Percentiles rank a stretch among this genome's conserved stretches.
Conservation (phyloP, 2,888 invertebrate genomes). For the Schizotus pectinicornis region DNA sequence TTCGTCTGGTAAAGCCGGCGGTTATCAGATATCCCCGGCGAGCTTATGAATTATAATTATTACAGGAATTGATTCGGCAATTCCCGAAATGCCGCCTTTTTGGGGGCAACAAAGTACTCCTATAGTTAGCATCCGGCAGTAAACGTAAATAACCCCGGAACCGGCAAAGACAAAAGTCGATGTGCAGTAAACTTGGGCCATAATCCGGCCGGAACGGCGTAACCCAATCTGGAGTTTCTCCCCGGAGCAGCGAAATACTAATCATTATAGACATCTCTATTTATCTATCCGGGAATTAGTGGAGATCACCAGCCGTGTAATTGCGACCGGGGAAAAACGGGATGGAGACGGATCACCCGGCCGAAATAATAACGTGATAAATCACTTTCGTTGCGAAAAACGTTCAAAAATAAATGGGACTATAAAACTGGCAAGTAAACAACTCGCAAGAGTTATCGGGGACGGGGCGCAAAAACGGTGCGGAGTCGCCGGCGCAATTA, state of each 20-base stretch:
- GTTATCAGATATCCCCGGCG: conserved; percentile 33
- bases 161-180: conserved; percentile 4
- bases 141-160: neutral
- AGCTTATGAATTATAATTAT: conserved; percentile 35
- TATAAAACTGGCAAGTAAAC: conserved; percentile 2
- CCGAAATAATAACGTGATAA: conserved; percentile 15
- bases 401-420: neutral
- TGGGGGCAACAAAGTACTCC: no score
- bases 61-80: conserved; percentile 8
- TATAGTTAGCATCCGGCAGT: neutral
- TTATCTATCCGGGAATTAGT: conserved; percentile 33
- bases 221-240: conserved; percentile 15
- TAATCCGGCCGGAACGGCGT: conserved; percentile 2
- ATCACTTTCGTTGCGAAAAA: conserved; percentile 7
- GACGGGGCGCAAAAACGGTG: neutral
- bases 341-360: neutral
- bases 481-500: conserved; percentile 1
- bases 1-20: conserved; percentile 35
- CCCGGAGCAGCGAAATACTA: conserved; percentile 24
- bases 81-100: conserved; percentile 14
- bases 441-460: conserved; percentile 3
- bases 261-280: conserved; percentile 37
- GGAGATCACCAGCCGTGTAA: conserved; percentile 35
- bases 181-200: conserved; percentile 1
- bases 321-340: conserved; percentile 21